Evolutionary conservation across 2,888 invertebrate species (phyloP).

Genomic region (Zeuzera pyrina): DNA sequence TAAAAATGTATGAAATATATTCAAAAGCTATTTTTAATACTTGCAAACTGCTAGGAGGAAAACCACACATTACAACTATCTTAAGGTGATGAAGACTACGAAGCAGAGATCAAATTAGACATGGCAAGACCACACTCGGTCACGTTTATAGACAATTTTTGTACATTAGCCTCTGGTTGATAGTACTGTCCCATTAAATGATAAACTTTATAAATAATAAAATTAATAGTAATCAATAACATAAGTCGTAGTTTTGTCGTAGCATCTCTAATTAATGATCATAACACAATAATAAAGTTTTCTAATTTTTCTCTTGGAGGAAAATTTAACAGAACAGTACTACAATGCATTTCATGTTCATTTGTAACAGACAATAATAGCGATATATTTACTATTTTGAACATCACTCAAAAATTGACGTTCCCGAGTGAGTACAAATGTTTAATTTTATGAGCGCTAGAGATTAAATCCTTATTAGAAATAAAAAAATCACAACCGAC

Average conservation of each 20-base stretch:
- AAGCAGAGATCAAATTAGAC: slow-evolving; percentile 64
- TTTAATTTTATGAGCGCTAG: too few species aligned
- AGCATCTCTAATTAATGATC: slow-evolving; percentile 27
- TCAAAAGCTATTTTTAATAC: too few species aligned
- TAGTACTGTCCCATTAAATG: slow-evolving; percentile 48
- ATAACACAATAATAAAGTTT: slow-evolving; percentile 23
- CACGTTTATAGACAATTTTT: slow-evolving; percentile 42
- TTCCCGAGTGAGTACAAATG: too few species aligned
- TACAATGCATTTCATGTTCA: slow-evolving; percentile 26
- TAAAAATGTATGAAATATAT: too few species aligned
- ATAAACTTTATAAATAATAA: slow-evolving; percentile 13
- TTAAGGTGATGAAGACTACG: slow-evolving; percentile 39
- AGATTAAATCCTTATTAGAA: too few species aligned
- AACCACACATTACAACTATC: slow-evolving; percentile 27
- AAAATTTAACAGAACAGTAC: slow-evolving; percentile 47
- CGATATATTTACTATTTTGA: slow-evolving; percentile 33
- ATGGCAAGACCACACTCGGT: slow-evolving; percentile 55
- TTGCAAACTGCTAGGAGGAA: slow-evolving; percentile 50
- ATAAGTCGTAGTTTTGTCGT: slow-evolving; percentile 29
- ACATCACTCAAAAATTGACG: too few species aligned
- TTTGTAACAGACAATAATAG: slow-evolving; percentile 27
- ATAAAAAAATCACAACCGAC: too few species aligned
- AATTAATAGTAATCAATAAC: slow-evolving; percentile 19
- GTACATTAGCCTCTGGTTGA: slow-evolving; percentile 60
- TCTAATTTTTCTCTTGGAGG: slow-evolving; percentile 12